A percentile compares a stretch with the other conserved stretches of the same genome.
Conservation (phyloP, 2,888 invertebrate species). For the Pammene aurita region DNA sequence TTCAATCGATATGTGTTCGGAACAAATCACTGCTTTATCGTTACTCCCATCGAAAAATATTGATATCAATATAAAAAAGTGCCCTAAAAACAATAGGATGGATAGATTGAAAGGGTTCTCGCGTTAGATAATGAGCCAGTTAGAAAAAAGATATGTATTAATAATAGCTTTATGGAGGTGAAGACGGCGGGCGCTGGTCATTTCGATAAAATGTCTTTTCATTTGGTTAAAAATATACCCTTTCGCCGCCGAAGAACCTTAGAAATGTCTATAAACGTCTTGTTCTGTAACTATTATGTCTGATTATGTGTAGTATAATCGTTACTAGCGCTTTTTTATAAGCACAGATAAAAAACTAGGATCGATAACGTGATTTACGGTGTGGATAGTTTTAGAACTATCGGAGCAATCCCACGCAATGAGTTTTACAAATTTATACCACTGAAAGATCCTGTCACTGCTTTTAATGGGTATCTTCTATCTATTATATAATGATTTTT, state of each 20-base stretch:
- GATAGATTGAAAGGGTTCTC: slow-evolving; percentile 81
- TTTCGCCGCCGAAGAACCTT: background rate
- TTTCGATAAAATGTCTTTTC: slow-evolving; percentile 35
- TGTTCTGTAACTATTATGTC: slow-evolving; percentile 20
- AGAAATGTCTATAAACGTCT: slow-evolving; percentile 19
- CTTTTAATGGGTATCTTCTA: slow-evolving; percentile 9
- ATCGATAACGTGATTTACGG: slow-evolving; percentile 27
- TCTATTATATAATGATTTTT: background rate
- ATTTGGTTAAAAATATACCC: slow-evolving; percentile 1
- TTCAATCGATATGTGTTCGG: slow-evolving; percentile 71
- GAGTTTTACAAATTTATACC: slow-evolving; percentile 28
- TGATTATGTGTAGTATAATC: slow-evolving; percentile 15
- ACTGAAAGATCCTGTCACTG: slow-evolving; percentile 17
- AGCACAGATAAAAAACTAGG: background rate
- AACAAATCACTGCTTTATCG: slow-evolving; percentile 82
- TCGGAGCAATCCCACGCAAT: slow-evolving; percentile 19
- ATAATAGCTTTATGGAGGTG: slow-evolving; percentile 75
- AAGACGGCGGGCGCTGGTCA: slow-evolving; percentile 45
- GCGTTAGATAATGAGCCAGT: slow-evolving; percentile 72
- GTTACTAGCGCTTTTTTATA: slow-evolving; percentile 9
- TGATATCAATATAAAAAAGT: slow-evolving; percentile 81
- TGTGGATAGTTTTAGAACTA: slow-evolving; percentile 3
- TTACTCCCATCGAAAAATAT: slow-evolving; percentile 79
- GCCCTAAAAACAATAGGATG: slow-evolving; percentile 80
- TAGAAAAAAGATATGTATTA: slow-evolving; percentile 76